These are phyloP conservation scores for Macquaria ambigua DNA, from an alignment of 2,113 vertebrate species.

Conservation along the genomic window DNA sequence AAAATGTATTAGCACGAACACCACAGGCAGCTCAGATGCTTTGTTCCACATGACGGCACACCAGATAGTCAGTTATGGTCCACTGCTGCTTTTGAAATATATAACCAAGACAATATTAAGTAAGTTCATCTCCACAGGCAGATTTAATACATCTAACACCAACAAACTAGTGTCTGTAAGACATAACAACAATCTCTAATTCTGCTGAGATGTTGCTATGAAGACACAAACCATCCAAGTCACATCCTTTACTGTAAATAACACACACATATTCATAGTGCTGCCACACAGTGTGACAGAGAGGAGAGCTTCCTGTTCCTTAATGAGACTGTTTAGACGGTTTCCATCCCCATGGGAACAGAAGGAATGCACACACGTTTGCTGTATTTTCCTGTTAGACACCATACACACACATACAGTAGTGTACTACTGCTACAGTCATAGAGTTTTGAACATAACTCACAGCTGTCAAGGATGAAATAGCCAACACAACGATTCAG, in stretches of 20 bases:
- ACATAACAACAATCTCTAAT: not conserved
- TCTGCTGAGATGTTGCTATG: not conserved
- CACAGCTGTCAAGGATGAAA: slow-evolving; percentile 16
- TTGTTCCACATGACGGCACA: slow-evolving; percentile 25
- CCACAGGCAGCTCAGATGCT: slow-evolving; percentile 39
- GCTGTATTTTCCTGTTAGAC: slow-evolving; percentile 47
- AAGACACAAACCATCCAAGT: slow-evolving; percentile 24
- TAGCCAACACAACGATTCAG: slow-evolving; percentile 12
- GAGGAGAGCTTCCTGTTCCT: slow-evolving; percentile 48
- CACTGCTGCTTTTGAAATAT: slow-evolving; percentile 37
- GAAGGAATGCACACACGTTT: slow-evolving; percentile 66
- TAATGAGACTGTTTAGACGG: slow-evolving; percentile 69
- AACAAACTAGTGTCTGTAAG: not conserved
- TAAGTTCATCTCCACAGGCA: not conserved
- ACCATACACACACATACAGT: not conserved
- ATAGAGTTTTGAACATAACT: slow-evolving; percentile 22
- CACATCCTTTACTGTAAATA: not conserved
- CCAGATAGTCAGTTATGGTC: slow-evolving; percentile 30
- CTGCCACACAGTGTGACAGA: slow-evolving; percentile 42
- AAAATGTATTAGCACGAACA: slow-evolving; percentile 21
- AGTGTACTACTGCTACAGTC: not conserved
- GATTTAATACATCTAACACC: not conserved
- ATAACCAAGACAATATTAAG: slow-evolving; percentile 26
- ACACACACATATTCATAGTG: not conserved
- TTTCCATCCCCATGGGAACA: slow-evolving; percentile 63